These are phyloP conservation scores for Pelecanoides urinatrix DNA, from an alignment of 2,113 vertebrate species.

Conservation along the genomic window DNA sequence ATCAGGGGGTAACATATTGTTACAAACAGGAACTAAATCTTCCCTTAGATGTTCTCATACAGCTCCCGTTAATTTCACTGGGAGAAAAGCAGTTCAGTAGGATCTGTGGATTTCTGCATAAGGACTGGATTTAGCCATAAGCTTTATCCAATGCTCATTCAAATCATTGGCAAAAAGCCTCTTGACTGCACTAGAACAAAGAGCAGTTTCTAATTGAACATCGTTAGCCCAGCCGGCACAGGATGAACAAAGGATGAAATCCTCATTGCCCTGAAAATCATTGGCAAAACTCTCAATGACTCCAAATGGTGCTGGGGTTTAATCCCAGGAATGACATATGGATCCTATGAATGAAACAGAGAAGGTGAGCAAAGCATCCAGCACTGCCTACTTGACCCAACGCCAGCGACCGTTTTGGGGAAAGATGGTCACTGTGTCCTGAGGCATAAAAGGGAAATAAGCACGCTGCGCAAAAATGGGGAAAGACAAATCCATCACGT, in stretches of 20 bases:
- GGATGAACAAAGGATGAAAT: conserved; percentile 41
- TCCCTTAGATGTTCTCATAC: conserved; percentile 6
- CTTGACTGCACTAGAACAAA: conserved; percentile 48
- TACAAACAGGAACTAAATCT: conserved; percentile 40
- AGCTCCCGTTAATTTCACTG: conserved; percentile 34
- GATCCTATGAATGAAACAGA: not conserved
- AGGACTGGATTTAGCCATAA: conserved; percentile 41
- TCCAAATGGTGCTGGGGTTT: not conserved
- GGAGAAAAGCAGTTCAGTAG: conserved; percentile 15
- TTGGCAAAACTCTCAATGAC: not conserved
- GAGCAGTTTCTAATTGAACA: conserved; percentile 37
- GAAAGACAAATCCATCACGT: not conserved
- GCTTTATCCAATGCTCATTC: conserved; percentile 31
- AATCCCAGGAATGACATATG: conserved; percentile 12
- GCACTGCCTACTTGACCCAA: not conserved
- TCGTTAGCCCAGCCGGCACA: conserved; percentile 2
- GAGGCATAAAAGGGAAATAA: not conserved
- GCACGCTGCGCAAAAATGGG: rapidly evolving
- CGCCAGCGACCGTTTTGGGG: not conserved
- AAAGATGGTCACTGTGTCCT: not conserved
- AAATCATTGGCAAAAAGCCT: conserved; percentile 40
- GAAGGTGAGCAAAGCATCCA: not conserved
- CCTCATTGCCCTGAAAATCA: conserved; percentile 7
- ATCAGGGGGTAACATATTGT: conserved; percentile 36
- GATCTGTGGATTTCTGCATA: not conserved